Conservation (phyloP, 2,888 invertebrate genomes). For the Eristalis tenax region DNA sequence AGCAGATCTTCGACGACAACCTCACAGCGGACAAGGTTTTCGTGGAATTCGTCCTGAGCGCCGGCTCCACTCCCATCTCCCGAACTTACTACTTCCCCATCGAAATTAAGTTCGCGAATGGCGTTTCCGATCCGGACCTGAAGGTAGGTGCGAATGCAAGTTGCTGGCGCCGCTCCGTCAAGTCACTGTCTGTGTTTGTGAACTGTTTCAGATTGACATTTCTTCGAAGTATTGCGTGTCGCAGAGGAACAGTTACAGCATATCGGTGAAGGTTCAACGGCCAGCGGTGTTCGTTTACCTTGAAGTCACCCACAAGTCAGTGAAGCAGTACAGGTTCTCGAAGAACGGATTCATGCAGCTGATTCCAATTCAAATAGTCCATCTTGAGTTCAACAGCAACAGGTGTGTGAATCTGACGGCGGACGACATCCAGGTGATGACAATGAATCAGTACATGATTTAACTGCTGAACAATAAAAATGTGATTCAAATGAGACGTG, state of each 20-base stretch:
- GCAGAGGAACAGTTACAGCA: conserved; percentile 74
- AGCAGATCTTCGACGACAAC: conserved; percentile 73
- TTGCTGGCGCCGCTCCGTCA: too few relatives aligned
- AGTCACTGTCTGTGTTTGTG: too few relatives aligned
- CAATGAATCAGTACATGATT: conserved; percentile 79
- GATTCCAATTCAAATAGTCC: conserved; percentile 76
- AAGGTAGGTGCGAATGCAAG: conserved; percentile 80
- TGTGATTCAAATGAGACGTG: background rate
- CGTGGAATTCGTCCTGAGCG: conserved; percentile 82
- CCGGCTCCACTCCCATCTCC: conserved; percentile 82
- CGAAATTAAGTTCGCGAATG: conserved; percentile 83
- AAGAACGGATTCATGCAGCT: conserved; percentile 80
- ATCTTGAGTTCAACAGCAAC: conserved; percentile 75
- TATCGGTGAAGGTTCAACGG: conserved; percentile 76
- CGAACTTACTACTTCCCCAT: conserved; percentile 87
- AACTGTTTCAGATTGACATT: conserved; percentile 75
- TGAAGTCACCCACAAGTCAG: conserved; percentile 75
- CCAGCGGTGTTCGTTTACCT: conserved; percentile 80
- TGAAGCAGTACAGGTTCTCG: conserved; percentile 77
- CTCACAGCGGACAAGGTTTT: conserved; percentile 76
- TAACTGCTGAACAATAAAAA: conserved; percentile 8
- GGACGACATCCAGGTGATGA: conserved; percentile 77
- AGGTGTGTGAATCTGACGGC: conserved; percentile 74
- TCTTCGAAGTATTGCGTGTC: conserved; percentile 74
- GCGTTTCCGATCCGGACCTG: conserved; percentile 83